phyloP scores from a whole-genome alignment of 2,888 invertebrate genomes.

The Diaphora mendica region DNA sequence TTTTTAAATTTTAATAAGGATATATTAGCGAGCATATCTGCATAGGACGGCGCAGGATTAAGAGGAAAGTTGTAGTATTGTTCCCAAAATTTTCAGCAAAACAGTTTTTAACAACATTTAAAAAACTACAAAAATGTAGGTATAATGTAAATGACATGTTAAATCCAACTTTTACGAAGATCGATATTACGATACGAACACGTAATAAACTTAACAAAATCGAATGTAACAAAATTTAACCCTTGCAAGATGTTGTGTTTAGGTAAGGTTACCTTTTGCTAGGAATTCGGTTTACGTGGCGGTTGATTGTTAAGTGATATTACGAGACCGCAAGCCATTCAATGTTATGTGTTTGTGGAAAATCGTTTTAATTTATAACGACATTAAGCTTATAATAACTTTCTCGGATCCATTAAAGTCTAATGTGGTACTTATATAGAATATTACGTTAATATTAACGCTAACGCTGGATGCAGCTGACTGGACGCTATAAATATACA shows the following conservation, averaged over 20 bases:
- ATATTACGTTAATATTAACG: constrained; percentile 29
- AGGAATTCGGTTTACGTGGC: constrained; percentile 12
- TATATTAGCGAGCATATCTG: background rate
- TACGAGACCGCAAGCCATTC: constrained; percentile 18
- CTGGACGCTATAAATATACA: background rate
- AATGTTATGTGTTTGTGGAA: constrained; percentile 30
- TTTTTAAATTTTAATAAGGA: background rate
- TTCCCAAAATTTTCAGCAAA: background rate
- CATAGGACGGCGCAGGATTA: background rate
- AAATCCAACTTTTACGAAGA: too few relatives aligned
- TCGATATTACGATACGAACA: too few relatives aligned
- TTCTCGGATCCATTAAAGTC: constrained; percentile 5
- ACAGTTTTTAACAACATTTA: background rate
- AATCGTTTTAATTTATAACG: constrained; percentile 45
- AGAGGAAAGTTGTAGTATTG: background rate
- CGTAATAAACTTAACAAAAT: background rate
- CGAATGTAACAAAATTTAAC: background rate
- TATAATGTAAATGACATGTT: too few relatives aligned
- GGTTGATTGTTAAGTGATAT: constrained; percentile 22
- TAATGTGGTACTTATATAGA: constrained; percentile 29
- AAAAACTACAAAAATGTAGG: background rate
- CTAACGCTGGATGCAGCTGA: constrained; percentile 8
- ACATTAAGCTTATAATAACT: constrained; percentile 24
- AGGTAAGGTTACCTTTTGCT: background rate
- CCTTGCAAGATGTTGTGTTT: background rate